Conservation (phyloP, 2,888 invertebrate genomes). For the Bursaphelenchus okinawaensis region DNA sequence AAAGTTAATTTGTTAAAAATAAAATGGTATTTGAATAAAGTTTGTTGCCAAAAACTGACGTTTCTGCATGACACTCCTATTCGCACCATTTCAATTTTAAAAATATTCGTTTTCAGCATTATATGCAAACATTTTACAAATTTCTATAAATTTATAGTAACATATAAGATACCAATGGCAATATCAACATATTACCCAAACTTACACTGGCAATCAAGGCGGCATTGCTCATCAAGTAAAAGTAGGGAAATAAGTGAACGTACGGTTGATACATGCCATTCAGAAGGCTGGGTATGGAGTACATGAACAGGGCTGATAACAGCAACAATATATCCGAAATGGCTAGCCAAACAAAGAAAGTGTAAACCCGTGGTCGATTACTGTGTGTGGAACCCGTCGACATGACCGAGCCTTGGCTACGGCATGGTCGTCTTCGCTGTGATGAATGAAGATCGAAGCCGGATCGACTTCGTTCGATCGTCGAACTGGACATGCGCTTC, state of each 20-base stretch:
- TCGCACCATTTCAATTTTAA: too few relatives aligned
- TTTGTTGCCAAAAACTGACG: too few relatives aligned
- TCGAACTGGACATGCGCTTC: not conserved
- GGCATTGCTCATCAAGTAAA: conserved; percentile 27
- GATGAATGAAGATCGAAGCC: not conserved
- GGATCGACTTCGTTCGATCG: not conserved
- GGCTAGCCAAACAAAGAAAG: conserved; percentile 31
- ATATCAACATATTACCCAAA: too few relatives aligned
- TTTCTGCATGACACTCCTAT: too few relatives aligned
- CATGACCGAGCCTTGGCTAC: not conserved
- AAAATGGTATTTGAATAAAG: too few relatives aligned
- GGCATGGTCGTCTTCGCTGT: not conserved
- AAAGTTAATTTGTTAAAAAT: too few relatives aligned
- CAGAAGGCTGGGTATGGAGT: conserved; percentile 28
- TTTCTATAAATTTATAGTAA: too few relatives aligned
- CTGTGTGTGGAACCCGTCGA: not conserved
- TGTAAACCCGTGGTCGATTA: conserved; percentile 30
- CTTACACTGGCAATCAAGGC: conserved; percentile 26
- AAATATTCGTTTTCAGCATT: too few relatives aligned
- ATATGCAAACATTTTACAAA: too few relatives aligned
- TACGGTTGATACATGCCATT: conserved; percentile 20
- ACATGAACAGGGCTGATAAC: conserved; percentile 31
- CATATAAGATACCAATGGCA: too few relatives aligned
- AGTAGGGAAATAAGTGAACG: conserved; percentile 26
- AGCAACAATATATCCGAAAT: conserved; percentile 30